A percentile compares a stretch with the other conserved stretches of the same genome.
These are phyloP conservation scores for Sarcophaga subvicina DNA, from an alignment of 2,888 invertebrate species.

Conservation along the genomic window DNA sequence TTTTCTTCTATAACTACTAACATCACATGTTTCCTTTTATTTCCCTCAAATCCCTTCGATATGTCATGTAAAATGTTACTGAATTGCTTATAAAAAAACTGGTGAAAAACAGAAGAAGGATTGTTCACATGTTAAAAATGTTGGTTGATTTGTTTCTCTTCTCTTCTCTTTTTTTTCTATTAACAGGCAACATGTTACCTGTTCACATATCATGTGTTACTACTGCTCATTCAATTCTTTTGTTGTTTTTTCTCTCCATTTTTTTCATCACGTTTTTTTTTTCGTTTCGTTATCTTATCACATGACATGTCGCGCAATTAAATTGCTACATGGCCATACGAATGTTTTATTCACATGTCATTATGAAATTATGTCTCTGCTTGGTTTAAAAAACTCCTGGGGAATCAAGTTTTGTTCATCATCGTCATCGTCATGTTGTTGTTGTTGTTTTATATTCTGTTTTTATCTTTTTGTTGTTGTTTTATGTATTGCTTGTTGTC, in stretches of 20 bases:
- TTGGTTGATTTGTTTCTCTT: background rate
- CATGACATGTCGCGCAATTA: slow-evolving; percentile 67
- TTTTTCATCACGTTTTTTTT: background rate
- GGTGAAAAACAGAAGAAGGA: background rate
- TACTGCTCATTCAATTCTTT: slow-evolving; percentile 19
- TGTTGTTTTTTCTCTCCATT: background rate
- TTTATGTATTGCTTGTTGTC: background rate
- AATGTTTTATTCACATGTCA: slow-evolving; percentile 40
- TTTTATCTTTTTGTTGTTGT: background rate
- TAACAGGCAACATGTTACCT: slow-evolving; percentile 27
- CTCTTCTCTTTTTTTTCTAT: background rate
- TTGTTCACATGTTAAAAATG: slow-evolving; percentile 13
- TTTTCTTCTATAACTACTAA: background rate
- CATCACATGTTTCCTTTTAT: background rate
- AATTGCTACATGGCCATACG: slow-evolving; percentile 57
- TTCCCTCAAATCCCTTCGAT: background rate
- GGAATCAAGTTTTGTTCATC: background rate
- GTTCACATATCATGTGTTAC: slow-evolving; percentile 9
- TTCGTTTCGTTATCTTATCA: slow-evolving; percentile 9
- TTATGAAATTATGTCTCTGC: slow-evolving; percentile 50
- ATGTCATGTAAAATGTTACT: background rate
- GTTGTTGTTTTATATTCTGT: background rate
- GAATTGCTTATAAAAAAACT: background rate
- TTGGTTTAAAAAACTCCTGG: slow-evolving; percentile 30
- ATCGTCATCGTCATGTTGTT: background rate